Percentiles rank a stretch among this genome's conserved stretches.
phyloP scores from a whole-genome alignment of 2,888 invertebrate species.

The Strigamia crassipes region DNA sequence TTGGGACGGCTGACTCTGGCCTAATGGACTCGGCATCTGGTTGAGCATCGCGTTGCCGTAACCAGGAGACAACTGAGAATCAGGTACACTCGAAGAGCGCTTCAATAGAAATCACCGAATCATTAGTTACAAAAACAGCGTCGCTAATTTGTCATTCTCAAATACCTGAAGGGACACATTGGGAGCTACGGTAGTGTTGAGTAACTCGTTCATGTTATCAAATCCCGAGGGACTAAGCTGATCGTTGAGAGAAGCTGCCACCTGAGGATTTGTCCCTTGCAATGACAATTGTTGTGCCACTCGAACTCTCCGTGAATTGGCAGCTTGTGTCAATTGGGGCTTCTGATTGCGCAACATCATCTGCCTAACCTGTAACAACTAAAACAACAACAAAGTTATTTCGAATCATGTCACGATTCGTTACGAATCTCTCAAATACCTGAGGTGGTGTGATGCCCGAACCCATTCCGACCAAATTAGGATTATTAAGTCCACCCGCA shows the following conservation, averaged over 20 bases:
- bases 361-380: slow-evolving; percentile 36
- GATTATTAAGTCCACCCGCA: slow-evolving; percentile 36
- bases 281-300: slow-evolving; percentile 44
- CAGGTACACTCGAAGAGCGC: slow-evolving; percentile 63
- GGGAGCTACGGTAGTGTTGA: slow-evolving; percentile 83
- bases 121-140: neutral
- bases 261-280: slow-evolving; percentile 24
- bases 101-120: slow-evolving; percentile 54
- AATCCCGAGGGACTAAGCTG: slow-evolving; percentile 62
- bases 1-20: slow-evolving; percentile 57
- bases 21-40: slow-evolving; percentile 57
- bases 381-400: neutral
- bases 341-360: slow-evolving; percentile 58
- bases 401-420: neutral
- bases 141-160: slow-evolving; percentile 20
- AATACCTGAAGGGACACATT: slow-evolving; percentile 80
- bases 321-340: slow-evolving; percentile 72
- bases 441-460: slow-evolving; percentile 24
- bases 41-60: slow-evolving; percentile 62
- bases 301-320: slow-evolving; percentile 72
- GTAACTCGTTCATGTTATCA: slow-evolving; percentile 75
- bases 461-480: slow-evolving; percentile 17
- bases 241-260: slow-evolving; percentile 54
- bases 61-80: slow-evolving; percentile 69
- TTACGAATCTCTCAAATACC: neutral